phyloP scores from a whole-genome alignment of 1,140 invertebrate genomes.

The Nasonia longicornis region DNA sequence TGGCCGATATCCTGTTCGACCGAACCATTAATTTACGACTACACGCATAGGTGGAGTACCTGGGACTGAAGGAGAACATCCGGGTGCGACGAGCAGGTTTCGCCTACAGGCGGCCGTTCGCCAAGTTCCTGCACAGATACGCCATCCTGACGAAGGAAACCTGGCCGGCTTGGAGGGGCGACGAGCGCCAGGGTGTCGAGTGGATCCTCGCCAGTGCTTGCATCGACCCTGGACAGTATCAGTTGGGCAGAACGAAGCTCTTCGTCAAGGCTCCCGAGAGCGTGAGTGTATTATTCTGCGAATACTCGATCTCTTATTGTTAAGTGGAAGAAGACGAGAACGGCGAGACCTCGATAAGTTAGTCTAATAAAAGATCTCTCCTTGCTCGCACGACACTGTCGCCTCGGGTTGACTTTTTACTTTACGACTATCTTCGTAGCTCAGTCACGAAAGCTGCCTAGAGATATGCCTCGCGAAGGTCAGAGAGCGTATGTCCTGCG shows the following conservation, averaged over 20 bases:
- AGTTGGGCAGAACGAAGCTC: constrained; percentile 80
- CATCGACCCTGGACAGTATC: constrained; percentile 78
- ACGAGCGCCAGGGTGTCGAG: constrained; percentile 72
- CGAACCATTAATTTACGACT: too few relatives aligned
- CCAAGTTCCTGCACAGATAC: constrained; percentile 77
- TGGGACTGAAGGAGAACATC: constrained; percentile 77
- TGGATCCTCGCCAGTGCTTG: constrained; percentile 74
- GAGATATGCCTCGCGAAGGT: too few relatives aligned
- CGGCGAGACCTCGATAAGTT: too few relatives aligned
- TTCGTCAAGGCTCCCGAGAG: constrained; percentile 85
- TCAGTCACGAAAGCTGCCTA: too few relatives aligned
- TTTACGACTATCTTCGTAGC: too few relatives aligned
- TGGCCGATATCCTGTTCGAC: too few relatives aligned
- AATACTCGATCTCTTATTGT: not conserved
- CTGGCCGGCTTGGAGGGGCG: constrained; percentile 76
- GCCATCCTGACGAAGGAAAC: constrained; percentile 80
- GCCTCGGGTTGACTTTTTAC: too few relatives aligned
- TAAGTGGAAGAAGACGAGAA: constrained; percentile 30
- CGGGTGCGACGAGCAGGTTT: constrained; percentile 77
- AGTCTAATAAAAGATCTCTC: too few relatives aligned
- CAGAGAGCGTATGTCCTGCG: too few relatives aligned
- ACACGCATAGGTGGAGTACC: constrained; percentile 71
- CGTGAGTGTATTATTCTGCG: constrained; percentile 64
- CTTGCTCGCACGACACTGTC: too few relatives aligned
- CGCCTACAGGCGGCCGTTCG: constrained; percentile 75